Percentiles rank a stretch among this genome's conserved stretches.
phyloP scores from a whole-genome alignment of 37 sponge, comb jelly and placozoan species.

The Cliona cf. orientalis region DNA sequence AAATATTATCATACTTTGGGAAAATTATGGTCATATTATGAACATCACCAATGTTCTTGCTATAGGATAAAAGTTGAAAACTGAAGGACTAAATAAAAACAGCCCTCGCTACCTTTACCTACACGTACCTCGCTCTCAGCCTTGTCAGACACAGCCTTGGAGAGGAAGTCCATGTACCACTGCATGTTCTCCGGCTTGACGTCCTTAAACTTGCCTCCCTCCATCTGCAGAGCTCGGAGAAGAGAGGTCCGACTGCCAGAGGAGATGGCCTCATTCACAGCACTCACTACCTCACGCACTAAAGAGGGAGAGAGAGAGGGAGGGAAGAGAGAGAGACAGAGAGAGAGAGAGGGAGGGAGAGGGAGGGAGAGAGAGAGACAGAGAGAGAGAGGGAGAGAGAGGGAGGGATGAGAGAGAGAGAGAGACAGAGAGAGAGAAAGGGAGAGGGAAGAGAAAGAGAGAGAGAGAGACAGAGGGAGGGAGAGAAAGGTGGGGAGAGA shows the following conservation, averaged over 20 bases:
- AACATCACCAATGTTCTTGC: too few relatives aligned
- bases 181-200: conserved; percentile 62
- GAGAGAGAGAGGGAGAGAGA: too few relatives aligned
- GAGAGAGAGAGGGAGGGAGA: neutral
- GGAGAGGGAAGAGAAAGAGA: neutral
- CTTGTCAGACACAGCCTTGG: conserved; percentile 70
- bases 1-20: too few relatives aligned
- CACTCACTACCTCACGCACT: conserved; percentile 44
- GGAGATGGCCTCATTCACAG: conserved; percentile 67
- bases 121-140: conserved; percentile 29
- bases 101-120: neutral
- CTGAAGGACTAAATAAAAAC: too few relatives aligned
- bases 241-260: conserved; percentile 40
- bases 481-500: neutral
- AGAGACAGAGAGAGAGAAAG: conserved; percentile 27
- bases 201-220: conserved; percentile 49
- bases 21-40: too few relatives aligned
- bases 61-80: too few relatives aligned
- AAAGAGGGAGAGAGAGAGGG: neutral
- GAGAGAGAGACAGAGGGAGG: too few relatives aligned
- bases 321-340: neutral
- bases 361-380: neutral
- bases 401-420: conserved; percentile 6
- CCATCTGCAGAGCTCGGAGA: conserved; percentile 42
- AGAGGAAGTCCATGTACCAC: conserved; percentile 84